Conservation (phyloP, 1,140 invertebrate genomes). For the Drosophila tropicalis region DNA sequence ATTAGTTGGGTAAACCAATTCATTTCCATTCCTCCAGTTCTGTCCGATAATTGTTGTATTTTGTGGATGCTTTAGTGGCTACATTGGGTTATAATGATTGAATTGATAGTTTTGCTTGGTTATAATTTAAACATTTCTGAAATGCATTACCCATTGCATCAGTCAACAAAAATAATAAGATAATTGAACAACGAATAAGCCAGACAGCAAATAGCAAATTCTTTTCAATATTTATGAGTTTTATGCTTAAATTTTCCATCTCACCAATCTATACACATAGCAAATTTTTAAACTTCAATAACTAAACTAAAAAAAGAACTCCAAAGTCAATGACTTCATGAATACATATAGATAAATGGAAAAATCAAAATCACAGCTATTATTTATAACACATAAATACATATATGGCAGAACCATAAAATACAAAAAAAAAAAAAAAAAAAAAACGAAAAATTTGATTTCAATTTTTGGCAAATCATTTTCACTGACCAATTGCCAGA, state of each 20-base stretch:
- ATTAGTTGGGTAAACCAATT: constrained; percentile 38
- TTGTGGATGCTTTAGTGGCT: background rate
- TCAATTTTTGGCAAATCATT: constrained; percentile 34
- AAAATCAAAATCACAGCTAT: constrained; percentile 15
- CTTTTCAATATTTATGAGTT: too few relatives aligned
- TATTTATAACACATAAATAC: background rate
- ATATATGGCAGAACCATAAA: constrained; percentile 14
- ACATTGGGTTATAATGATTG: background rate
- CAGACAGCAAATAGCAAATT: too few relatives aligned
- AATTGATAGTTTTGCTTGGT: background rate
- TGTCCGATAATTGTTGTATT: constrained; percentile 3
- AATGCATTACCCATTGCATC: too few relatives aligned
- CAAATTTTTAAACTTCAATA: too few relatives aligned
- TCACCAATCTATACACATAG: too few relatives aligned
- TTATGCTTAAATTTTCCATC: too few relatives aligned
- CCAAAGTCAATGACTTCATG: constrained; percentile 38
- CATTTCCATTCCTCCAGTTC: background rate
- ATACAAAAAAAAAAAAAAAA: background rate
- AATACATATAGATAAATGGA: constrained; percentile 53
- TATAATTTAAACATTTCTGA: constrained; percentile 22
- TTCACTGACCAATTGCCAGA: constrained; percentile 32
- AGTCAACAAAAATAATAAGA: too few relatives aligned
- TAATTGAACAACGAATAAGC: too few relatives aligned
- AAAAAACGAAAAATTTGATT: constrained; percentile 35
- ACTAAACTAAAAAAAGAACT: too few relatives aligned